phyloP scores from a whole-genome alignment of 1,140 invertebrate species.

The Propsilocerus akamusi region DNA sequence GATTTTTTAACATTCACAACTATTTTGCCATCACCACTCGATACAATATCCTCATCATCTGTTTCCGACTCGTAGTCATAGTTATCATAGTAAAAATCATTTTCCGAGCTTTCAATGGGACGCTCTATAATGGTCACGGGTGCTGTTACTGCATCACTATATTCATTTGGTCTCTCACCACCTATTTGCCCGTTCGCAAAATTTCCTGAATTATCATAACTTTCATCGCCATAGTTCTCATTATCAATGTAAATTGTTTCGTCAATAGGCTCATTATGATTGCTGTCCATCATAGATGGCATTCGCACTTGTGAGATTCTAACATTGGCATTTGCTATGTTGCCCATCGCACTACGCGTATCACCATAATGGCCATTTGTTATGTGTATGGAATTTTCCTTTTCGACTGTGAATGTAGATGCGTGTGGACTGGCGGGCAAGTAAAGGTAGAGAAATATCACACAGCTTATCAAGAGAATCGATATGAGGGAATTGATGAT shows the following conservation, averaged over 20 bases:
- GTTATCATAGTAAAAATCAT: not conserved
- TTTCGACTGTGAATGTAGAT: not conserved
- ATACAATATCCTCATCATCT: not conserved
- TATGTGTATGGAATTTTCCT: not conserved
- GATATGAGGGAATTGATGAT: not conserved
- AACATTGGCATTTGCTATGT: not conserved
- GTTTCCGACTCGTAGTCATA: not conserved
- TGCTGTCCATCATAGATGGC: not conserved
- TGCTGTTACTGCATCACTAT: not conserved
- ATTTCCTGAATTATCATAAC: not conserved
- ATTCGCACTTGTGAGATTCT: not conserved
- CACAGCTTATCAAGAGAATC: not conserved
- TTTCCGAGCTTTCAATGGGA: not conserved
- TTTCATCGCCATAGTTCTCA: not conserved
- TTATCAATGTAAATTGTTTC: conserved; percentile 1
- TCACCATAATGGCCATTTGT: not conserved
- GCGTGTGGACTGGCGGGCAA: not conserved
- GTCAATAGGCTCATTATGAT: not conserved
- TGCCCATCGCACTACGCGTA: not conserved
- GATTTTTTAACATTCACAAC: not conserved
- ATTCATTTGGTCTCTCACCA: too few relatives aligned
- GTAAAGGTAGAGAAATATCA: not conserved
- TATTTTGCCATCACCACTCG: not conserved
- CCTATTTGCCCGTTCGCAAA: not conserved
- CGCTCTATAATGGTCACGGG: not conserved